Evolutionary conservation across 64 coral and sea anemone genomes (phyloP).

Genomic region (Orbicella faveolata): DNA sequence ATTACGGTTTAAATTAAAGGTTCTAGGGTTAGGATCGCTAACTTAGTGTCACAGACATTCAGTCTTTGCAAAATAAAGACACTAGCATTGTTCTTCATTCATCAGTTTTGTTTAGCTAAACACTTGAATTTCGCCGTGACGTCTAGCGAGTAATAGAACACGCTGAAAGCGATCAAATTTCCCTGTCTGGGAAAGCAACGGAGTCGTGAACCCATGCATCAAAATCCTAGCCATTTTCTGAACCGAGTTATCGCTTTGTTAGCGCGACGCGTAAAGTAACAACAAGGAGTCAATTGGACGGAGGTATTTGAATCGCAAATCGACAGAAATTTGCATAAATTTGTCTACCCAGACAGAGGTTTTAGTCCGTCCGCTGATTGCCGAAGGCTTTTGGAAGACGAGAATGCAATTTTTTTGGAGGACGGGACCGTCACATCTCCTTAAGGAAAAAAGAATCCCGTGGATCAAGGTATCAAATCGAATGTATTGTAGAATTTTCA

Average conservation of each 20-base stretch:
- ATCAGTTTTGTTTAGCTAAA: constrained; percentile 28
- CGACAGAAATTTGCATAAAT: constrained; percentile 35
- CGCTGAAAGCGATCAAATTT: constrained; percentile 15
- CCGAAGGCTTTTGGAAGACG: background rate
- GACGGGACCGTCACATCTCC: background rate
- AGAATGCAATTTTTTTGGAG: constrained; percentile 13
- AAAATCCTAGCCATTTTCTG: background rate
- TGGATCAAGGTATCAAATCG: background rate
- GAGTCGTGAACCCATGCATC: background rate
- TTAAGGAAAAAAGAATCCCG: background rate
- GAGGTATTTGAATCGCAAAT: constrained; percentile 21
- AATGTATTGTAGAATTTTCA: background rate
- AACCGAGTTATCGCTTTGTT: background rate
- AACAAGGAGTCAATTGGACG: background rate
- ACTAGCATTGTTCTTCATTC: constrained; percentile 19
- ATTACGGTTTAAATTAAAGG: background rate
- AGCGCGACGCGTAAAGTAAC: background rate
- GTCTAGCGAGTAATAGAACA: background rate
- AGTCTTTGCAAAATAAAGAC: background rate
- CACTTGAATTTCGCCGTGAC: constrained; percentile 47
- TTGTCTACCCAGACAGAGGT: constrained; percentile 4
- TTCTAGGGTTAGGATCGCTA: background rate
- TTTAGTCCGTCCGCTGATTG: background rate
- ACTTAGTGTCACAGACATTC: background rate
- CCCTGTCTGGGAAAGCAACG: background rate